Evolutionary conservation across 2,797 vertebrate species (phyloP).

Genomic region (Psittacula derbiana): DNA sequence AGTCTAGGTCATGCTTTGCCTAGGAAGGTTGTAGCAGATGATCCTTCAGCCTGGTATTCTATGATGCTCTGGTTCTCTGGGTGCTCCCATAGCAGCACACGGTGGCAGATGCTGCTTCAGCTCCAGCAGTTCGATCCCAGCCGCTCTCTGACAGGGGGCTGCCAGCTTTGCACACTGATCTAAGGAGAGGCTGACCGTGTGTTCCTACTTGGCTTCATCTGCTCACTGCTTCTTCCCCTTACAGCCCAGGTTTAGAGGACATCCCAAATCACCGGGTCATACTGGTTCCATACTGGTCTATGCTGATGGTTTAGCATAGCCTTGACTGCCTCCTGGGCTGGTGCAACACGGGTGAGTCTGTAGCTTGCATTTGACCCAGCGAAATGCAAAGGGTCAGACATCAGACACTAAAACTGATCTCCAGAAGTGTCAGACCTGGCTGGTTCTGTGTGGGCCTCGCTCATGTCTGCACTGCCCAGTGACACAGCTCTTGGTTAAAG

Average conservation of each 20-base stretch:
- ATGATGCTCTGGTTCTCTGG: background rate
- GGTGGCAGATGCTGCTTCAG: accelerated
- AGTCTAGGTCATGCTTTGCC: background rate
- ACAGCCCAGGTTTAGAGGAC: background rate
- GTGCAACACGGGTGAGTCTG: accelerated
- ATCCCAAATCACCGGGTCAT: background rate
- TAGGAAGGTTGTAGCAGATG: background rate
- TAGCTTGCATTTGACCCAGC: background rate
- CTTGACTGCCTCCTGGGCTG: background rate
- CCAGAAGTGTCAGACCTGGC: background rate
- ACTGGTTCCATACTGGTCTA: background rate
- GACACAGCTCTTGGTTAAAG: background rate
- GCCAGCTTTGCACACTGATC: background rate
- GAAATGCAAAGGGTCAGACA: background rate
- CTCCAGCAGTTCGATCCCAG: background rate
- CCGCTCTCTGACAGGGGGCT: background rate
- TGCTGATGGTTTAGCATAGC: background rate
- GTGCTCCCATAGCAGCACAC: accelerated
- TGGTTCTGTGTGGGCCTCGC: background rate
- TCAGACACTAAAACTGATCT: background rate
- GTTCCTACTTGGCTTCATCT: background rate
- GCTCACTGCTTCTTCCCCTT: background rate
- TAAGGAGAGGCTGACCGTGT: accelerated
- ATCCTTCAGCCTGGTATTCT: background rate
- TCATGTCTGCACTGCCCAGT: background rate